Evolutionary conservation across 1,140 invertebrate genomes (phyloP).

Genomic region (Lucilia sericata): DNA sequence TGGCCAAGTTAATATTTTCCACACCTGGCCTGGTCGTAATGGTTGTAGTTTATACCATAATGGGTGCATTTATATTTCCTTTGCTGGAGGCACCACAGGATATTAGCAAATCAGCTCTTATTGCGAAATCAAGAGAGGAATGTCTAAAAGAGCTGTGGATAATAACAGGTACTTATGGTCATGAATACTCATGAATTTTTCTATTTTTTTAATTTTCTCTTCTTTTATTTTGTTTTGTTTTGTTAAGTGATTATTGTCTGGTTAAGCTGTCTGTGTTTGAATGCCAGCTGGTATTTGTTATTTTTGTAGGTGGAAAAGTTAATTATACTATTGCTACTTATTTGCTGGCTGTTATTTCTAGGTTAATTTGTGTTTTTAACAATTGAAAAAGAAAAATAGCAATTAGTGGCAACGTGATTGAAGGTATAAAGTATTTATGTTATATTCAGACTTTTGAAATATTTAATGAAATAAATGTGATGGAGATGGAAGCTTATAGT

Average conservation of each 20-base stretch:
- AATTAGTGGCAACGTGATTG: no score
- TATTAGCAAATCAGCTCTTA: conserved; percentile 61
- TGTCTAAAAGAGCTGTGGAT: conserved; percentile 68
- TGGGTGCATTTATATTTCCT: conserved; percentile 68
- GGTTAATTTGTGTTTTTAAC: no score
- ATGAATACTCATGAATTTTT: not conserved
- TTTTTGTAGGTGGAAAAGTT: no score
- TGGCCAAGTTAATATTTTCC: conserved; percentile 62
- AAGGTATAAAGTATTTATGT: no score
- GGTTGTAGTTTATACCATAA: conserved; percentile 64
- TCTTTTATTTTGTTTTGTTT: not conserved
- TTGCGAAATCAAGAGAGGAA: conserved; percentile 67
- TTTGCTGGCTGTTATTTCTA: no score
- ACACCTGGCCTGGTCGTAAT: conserved; percentile 65
- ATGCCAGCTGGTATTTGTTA: not conserved
- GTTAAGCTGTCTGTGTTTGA: not conserved
- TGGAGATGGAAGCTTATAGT: no score
- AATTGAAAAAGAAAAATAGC: no score
- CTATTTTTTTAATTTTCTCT: not conserved
- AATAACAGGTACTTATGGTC: conserved; percentile 65
- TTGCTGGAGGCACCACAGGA: conserved; percentile 66
- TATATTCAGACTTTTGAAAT: no score
- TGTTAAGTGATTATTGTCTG: not conserved
- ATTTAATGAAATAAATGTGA: no score
- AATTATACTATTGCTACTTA: no score